Evolutionary conservation across 2,797 vertebrate genomes (phyloP), one percentile per base, ranked within the genome.

Genomic region (Clamator glandarius): DNA sequence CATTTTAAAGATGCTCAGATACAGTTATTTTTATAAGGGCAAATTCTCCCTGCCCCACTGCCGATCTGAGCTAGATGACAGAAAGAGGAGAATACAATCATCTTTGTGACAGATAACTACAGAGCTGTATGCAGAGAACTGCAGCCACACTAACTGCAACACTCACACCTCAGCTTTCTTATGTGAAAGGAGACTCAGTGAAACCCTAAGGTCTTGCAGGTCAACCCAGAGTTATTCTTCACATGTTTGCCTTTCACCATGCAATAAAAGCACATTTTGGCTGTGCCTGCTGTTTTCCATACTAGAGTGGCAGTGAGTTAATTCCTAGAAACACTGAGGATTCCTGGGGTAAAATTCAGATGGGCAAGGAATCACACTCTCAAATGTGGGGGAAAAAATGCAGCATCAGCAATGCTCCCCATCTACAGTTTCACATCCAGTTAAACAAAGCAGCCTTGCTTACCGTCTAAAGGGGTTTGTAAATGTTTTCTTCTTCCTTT

Each of bases 11-110:
- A 91, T 58, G 67, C 46, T 95, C 73, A 68, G 83, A 73, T 39
- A 51, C 11, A 90, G 66, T 85, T 90, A 93, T 93, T 94, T 93
- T 93, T 91, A 78, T 92, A 87, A 84, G 62, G 72, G 69, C 51
- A 82, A 84, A 94, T 91, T 81, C 74, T 94, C 67, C 55, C 67
- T 92, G 83, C 70, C 74, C 77, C 85, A 79, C 66, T 81, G 79
- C 87, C 83, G 84, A 42, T 88, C 57, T 66, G 91, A 95, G 85
- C 39, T 8, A 6, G 59, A 70, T 74, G 83, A 86, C 69, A 92
- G 36, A 26, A 61, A 81, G 25, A 86, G 33, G n/a, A 94, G 63
- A 64, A 91, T 39, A 51, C 57, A 79, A 90, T 86, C 83, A 81
- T 61, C 73, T 91, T 69, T 75, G 83, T 84, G 87, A 76, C 73